Conservation (phyloP, 1,140 invertebrate genomes). For the Meloidogyne floridensis region DNA sequence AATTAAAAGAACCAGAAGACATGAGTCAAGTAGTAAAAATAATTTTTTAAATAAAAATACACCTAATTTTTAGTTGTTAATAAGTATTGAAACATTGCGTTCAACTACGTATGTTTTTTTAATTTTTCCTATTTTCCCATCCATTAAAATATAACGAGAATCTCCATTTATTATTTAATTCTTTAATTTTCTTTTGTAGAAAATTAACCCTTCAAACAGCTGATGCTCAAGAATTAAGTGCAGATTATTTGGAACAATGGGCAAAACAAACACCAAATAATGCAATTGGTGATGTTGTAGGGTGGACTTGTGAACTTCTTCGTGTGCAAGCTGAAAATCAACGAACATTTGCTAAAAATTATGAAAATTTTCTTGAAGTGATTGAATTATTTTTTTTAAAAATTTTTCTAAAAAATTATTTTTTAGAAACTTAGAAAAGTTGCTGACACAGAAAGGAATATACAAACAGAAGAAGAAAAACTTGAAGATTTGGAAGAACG, state of each 20-base stretch:
- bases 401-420: not conserved
- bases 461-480: constrained; percentile 3
- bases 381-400: not conserved
- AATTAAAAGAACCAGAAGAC: not conserved
- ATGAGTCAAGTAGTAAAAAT: not conserved
- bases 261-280: constrained; percentile 45
- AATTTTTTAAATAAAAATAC: not conserved
- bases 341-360: constrained; percentile 44
- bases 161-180: not conserved
- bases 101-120: constrained; percentile 9
- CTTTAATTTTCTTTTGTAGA: constrained; percentile 30
- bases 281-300: constrained; percentile 54
- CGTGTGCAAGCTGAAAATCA: constrained; percentile 50
- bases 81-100: not conserved
- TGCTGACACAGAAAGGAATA: not conserved
- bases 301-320: constrained; percentile 45
- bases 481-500: not conserved
- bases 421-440: not conserved
- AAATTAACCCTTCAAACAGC: constrained; percentile 44
- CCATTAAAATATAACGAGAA: too few species aligned
- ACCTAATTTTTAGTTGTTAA: not conserved
- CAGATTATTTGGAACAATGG: constrained; percentile 45
- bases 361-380: constrained; percentile 52
- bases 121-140: not conserved
- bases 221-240: constrained; percentile 44